phyloP scores from a whole-genome alignment of 2,797 vertebrate genomes.

The Valencia hispanica region DNA sequence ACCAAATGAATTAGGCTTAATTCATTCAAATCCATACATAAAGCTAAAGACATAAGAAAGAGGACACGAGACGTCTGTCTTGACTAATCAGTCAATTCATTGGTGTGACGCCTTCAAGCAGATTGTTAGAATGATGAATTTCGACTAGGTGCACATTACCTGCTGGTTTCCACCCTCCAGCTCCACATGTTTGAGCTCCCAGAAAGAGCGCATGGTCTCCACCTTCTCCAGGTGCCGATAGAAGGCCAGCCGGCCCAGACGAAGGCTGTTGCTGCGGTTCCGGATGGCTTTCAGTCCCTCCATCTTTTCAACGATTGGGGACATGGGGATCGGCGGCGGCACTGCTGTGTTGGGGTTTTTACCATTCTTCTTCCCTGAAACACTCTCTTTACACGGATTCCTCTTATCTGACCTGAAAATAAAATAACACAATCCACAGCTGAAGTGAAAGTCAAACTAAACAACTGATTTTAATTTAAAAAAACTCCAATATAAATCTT shows the following conservation, averaged over 20 bases:
- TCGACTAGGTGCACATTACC: constrained; percentile 47
- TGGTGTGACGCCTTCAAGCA: background rate
- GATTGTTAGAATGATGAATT: background rate
- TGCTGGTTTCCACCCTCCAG: constrained; percentile 61
- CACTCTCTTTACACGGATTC: constrained; percentile 47
- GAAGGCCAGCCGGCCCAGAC: constrained; percentile 80
- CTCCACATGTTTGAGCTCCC: constrained; percentile 83
- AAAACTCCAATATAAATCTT: too few relatives aligned
- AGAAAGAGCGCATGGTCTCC: constrained; percentile 86
- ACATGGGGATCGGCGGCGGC: constrained; percentile 77
- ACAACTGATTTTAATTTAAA: background rate
- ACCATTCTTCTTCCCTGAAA: constrained; percentile 69
- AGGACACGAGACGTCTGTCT: background rate
- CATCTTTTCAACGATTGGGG: constrained; percentile 82
- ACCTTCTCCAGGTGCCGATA: constrained; percentile 87
- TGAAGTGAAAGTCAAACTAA: background rate
- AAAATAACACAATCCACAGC: constrained; percentile 6
- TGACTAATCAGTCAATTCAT: background rate
- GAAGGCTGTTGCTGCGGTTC: constrained; percentile 75
- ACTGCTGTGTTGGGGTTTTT: constrained; percentile 37
- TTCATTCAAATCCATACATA: background rate
- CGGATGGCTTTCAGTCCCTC: constrained; percentile 84
- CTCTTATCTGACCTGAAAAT: constrained; percentile 67
- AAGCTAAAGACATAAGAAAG: background rate
- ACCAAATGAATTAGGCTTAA: background rate